Base-by-base conservation (phyloP, 2,797 vertebrate genomes). In the Halcyon badia region DNA sequence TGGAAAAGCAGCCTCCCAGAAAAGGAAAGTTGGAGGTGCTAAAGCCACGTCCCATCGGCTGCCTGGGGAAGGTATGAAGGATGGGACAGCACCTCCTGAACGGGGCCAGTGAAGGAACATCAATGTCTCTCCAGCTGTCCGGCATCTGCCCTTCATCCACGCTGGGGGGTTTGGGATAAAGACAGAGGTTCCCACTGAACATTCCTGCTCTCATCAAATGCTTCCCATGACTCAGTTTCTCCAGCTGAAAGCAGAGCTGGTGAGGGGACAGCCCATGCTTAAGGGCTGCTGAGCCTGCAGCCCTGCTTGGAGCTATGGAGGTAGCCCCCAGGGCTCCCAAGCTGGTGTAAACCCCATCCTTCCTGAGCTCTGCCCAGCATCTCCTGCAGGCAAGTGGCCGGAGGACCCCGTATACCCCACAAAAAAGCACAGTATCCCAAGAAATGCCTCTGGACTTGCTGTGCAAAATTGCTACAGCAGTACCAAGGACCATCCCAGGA, bases 191-290 rank as follows among this genome's bases (percentile, higher is more conserved):
- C 39, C 4, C 31, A 5, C 12, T 4, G 49, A 64, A 46, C n/a
- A 22, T 5, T 7, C 4, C 14, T 0, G 0, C 20, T 10, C 19
- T 35, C 20, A 66, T 4, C 4, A 48, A 3, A 48, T 0, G 1
- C 16, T n/a, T n/a, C 44, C n/a, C 0, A 0, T 42, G 69, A 68
- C 81, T 90, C 84, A 33, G 91, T 90, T 96, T 90, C 80, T 61
- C 66, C 61, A 37, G 19, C 3, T 46, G 66, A 81, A 83, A 80
- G 42, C 49, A 35, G 35, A 83, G 22, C 10, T 4, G 2, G 1
- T 0, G n/a, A 80, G 6, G 18, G 26, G 6, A 48, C 14, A 41
- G 25, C 5, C 7, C n/a, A 10, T 20, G 28, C 28, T n/a, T 13
- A 10, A 35, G 44, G 12, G 35, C 6, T 3, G 1, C 14, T 0